phyloP scores from a whole-genome alignment of 2,113 vertebrate genomes.

The Spheniscus mendiculus region DNA sequence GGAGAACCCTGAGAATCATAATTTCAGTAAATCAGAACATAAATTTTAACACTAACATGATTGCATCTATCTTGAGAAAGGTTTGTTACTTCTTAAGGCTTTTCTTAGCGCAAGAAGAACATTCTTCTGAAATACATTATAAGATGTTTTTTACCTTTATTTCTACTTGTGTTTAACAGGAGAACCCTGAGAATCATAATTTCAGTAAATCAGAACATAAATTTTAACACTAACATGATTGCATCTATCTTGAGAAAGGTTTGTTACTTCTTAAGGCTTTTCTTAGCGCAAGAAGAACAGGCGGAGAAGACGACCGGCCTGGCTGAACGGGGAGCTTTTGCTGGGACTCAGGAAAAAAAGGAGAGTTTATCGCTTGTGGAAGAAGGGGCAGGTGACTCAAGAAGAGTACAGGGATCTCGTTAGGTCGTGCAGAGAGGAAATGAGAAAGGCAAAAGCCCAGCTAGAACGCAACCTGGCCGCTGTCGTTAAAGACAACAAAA shows the following conservation, averaged over 20 bases:
- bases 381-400: too few species aligned
- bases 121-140: background rate
- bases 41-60: background rate
- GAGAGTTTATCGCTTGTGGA: too few species aligned
- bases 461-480: too few species aligned
- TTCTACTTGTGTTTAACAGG: background rate
- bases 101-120: background rate
- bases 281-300: background rate
- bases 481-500: too few species aligned
- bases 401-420: too few species aligned
- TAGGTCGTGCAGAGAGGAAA: too few species aligned
- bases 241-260: background rate
- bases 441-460: too few species aligned
- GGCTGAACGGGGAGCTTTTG: too few species aligned
- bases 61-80: background rate
- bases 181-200: background rate
- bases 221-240: background rate
- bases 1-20: background rate
- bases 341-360: too few species aligned
- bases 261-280: background rate
- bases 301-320: too few species aligned
- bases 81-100: background rate
- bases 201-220: background rate
- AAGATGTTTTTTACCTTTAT: background rate
- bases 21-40: background rate